Percentiles rank a stretch among this genome's conserved stretches.
phyloP scores from a whole-genome alignment of 2,888 invertebrate genomes.

The Netelia virgata region DNA sequence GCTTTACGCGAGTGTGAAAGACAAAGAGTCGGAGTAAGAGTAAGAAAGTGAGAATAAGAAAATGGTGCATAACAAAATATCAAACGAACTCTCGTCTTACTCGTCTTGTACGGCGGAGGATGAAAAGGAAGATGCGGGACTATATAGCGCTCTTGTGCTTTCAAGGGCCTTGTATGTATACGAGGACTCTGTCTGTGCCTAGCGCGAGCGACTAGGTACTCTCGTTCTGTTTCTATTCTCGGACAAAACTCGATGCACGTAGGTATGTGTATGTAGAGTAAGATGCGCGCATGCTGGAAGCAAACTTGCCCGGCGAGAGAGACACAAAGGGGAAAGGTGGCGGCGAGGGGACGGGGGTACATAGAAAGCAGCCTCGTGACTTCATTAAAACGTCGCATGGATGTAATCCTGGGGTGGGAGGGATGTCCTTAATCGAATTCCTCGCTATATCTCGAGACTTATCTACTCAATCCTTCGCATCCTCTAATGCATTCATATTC shows the following conservation, averaged over 20 bases:
- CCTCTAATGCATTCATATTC: constrained; percentile 54
- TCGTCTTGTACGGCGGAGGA: constrained; percentile 51
- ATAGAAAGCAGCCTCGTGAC: constrained; percentile 50
- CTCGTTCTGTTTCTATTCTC: constrained; percentile 35
- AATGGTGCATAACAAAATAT: constrained; percentile 57
- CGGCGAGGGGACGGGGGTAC: background rate
- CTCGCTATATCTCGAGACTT: constrained; percentile 39
- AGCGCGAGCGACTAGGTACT: background rate
- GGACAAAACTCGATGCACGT: constrained; percentile 36
- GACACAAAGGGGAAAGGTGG: background rate
- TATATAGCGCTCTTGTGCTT: constrained; percentile 39
- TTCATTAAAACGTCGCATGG: constrained; percentile 64
- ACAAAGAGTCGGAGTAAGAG: constrained; percentile 22
- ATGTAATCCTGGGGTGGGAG: constrained; percentile 45
- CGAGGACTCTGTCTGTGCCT: constrained; percentile 5
- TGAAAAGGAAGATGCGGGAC: constrained; percentile 34
- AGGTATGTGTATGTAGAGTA: constrained; percentile 14
- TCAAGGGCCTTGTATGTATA: constrained; percentile 43
- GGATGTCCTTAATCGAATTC: constrained; percentile 62
- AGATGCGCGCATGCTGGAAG: background rate
- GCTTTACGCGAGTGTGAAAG: too few species aligned
- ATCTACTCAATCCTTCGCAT: constrained; percentile 49
- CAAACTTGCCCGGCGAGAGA: background rate
- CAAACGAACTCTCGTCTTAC: constrained; percentile 59
- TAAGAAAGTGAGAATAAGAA: constrained; percentile 7